These are phyloP conservation scores for Microctonus aethiopoides DNA, from an alignment of 2,888 invertebrate species.

Conservation along the genomic window DNA sequence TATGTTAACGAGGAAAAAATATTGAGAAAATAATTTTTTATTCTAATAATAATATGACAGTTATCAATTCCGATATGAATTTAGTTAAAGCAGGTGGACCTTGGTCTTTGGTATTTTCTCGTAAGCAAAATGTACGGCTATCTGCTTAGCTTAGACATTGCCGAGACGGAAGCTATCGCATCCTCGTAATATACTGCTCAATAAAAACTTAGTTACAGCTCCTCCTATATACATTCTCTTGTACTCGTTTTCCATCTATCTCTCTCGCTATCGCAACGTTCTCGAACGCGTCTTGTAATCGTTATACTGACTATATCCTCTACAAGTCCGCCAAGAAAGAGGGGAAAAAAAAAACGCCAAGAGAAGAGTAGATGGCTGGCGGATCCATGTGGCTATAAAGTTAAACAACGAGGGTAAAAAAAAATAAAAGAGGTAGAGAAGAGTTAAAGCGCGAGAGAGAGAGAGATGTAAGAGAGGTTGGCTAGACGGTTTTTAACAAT, in stretches of 20 bases:
- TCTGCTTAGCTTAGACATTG: slow-evolving; percentile 62
- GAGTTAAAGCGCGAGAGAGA: slow-evolving; percentile 42
- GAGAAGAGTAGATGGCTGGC: slow-evolving; percentile 17
- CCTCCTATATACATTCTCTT: slow-evolving; percentile 38
- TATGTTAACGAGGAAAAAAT: too few relatives aligned
- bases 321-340: slow-evolving; percentile 8
- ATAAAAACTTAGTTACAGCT: slow-evolving; percentile 65
- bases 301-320: slow-evolving; percentile 25
- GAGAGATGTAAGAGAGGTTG: slow-evolving; percentile 15
- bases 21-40: too few relatives aligned
- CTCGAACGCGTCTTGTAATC: slow-evolving; percentile 34
- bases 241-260: slow-evolving; percentile 31
- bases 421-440: slow-evolving; percentile 4
- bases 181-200: slow-evolving; percentile 60
- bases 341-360: slow-evolving; percentile 24
- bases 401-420: slow-evolving; percentile 43
- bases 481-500: slow-evolving; percentile 57
- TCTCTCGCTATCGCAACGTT: not conserved
- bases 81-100: slow-evolving; percentile 38
- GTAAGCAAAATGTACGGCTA: slow-evolving; percentile 61
- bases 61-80: not conserved
- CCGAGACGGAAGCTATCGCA: slow-evolving; percentile 63
- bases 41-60: not conserved
- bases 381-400: slow-evolving; percentile 35
- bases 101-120: slow-evolving; percentile 40